Evolutionary conservation across 2,797 vertebrate species (phyloP), one percentile per base, ranked within the genome.

Genomic region (Phataginus tetradactyla): DNA sequence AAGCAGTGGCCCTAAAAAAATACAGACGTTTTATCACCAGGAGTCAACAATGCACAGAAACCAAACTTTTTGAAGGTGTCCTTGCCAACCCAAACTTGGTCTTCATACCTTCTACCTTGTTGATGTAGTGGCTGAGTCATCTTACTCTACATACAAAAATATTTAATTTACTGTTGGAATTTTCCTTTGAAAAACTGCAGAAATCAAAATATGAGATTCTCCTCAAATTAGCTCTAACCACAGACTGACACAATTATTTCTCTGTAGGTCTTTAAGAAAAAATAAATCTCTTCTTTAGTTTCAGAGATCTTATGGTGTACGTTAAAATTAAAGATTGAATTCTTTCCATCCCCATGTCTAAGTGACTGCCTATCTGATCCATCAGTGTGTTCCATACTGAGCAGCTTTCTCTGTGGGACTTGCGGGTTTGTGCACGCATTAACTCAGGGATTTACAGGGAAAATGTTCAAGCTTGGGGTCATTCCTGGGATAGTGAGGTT

Each of bases 151-250:
- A 20, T 49, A 77, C 72, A 74, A 91, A 93, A 86, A 75, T 69
- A 86, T 13, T 96, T 81, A 72, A 86, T 49, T 88, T 68, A 88
- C 32, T 39, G 88, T 37, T 93, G 79, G 77, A 74, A 86, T 51
- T 61, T 94, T 90, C 59, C 86, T 94, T 95, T 29, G 5, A 61
- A 93, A 85, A 75, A 88, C 64, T 68, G n/a, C 51, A 96, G 87
- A 95, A 92, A 91, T 92, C 78, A 93, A 97, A 97, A 91, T 90
- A 84, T 20, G 68, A 68, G 69, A 91, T 89, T 80, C 87, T 64
- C 53, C 85, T 63, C 83, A 91, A 94, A 95, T 84, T 79, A 78
- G 77, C 59, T 95, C 78, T 81, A 92, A 69, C 72, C 14, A 49
- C 72, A 95, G 86, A 90, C 57, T 66, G 74, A 91, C 86, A 86